A percentile compares a stretch with the other conserved stretches of the same genome.
phyloP scores from a whole-genome alignment of 2,113 vertebrate species.

The Epinephelus lanceolatus region DNA sequence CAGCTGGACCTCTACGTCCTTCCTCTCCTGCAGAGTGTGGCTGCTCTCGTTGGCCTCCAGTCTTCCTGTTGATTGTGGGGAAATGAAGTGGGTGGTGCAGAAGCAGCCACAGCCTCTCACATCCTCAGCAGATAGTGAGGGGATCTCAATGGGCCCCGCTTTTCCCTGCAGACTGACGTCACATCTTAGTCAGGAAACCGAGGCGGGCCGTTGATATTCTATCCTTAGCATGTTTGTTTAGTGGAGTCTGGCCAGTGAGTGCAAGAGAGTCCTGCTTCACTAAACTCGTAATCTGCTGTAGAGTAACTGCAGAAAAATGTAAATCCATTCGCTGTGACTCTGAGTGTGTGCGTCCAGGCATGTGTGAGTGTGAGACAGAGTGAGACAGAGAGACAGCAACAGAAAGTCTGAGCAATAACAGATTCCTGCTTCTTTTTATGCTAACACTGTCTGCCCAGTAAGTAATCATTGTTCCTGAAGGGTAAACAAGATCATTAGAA shows the following conservation, averaged over 20 bases:
- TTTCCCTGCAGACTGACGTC: slow-evolving; percentile 66
- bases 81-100: slow-evolving; percentile 75
- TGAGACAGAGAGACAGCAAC: background rate
- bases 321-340: slow-evolving; percentile 54
- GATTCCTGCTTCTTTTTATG: slow-evolving; percentile 49
- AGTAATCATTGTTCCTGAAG: slow-evolving; percentile 38
- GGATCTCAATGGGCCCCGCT: slow-evolving; percentile 54
- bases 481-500: slow-evolving; percentile 61
- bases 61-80: slow-evolving; percentile 85
- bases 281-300: slow-evolving; percentile 60
- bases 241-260: slow-evolving; percentile 42
- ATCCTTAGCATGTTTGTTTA: slow-evolving; percentile 62
- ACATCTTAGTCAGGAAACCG: slow-evolving; percentile 69
- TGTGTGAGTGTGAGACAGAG: background rate
- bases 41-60: slow-evolving; percentile 63
- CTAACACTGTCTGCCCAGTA: background rate
- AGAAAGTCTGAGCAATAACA: slow-evolving; percentile 22
- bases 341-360: slow-evolving; percentile 6
- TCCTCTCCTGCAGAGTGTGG: slow-evolving; percentile 64
- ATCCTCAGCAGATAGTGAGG: slow-evolving; percentile 64
- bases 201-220: slow-evolving; percentile 63
- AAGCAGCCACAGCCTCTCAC: slow-evolving; percentile 62
- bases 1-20: slow-evolving; percentile 64
- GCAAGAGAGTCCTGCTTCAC: slow-evolving; percentile 18
- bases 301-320: slow-evolving; percentile 55